Conservation (phyloP, 64 coral and sea anemone species). For the Montipora sp. region DNA sequence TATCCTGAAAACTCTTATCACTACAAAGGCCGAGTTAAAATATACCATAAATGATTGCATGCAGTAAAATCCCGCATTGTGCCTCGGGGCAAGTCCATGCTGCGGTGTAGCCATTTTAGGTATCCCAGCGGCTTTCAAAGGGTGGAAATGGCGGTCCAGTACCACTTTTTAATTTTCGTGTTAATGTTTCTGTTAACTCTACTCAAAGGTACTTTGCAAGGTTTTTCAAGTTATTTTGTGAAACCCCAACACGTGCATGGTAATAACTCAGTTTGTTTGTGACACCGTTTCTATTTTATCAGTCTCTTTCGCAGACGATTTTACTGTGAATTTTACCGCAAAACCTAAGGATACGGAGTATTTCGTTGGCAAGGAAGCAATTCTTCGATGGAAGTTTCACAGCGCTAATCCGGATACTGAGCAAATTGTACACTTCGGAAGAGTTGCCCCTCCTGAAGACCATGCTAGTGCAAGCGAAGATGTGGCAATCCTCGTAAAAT, state of each 20-base stretch:
- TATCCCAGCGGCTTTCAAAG: background rate
- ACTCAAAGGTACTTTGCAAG: background rate
- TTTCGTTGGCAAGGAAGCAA: slow-evolving; percentile 11
- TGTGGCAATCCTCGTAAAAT: slow-evolving; percentile 9
- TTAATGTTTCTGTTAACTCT: background rate
- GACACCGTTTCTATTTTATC: background rate
- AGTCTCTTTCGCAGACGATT: slow-evolving; percentile 17
- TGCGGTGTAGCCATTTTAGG: too few species aligned
- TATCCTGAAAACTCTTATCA: background rate
- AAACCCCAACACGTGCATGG: background rate
- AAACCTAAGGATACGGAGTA: slow-evolving; percentile 2
- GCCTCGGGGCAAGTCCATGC: background rate
- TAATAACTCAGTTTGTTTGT: background rate
- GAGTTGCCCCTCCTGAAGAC: background rate
- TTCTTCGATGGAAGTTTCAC: slow-evolving; percentile 26
- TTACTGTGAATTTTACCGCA: slow-evolving; percentile 34
- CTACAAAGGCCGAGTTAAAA: background rate
- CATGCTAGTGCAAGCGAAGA: background rate
- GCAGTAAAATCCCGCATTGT: background rate
- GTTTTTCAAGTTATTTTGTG: background rate
- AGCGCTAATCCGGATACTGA: background rate
- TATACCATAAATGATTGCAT: background rate
- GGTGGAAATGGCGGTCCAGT: background rate
- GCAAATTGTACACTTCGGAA: slow-evolving; percentile 5
- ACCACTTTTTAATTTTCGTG: background rate